phyloP scores from a whole-genome alignment of 1,140 invertebrate genomes.

The Pseudomyrmex sp. region DNA sequence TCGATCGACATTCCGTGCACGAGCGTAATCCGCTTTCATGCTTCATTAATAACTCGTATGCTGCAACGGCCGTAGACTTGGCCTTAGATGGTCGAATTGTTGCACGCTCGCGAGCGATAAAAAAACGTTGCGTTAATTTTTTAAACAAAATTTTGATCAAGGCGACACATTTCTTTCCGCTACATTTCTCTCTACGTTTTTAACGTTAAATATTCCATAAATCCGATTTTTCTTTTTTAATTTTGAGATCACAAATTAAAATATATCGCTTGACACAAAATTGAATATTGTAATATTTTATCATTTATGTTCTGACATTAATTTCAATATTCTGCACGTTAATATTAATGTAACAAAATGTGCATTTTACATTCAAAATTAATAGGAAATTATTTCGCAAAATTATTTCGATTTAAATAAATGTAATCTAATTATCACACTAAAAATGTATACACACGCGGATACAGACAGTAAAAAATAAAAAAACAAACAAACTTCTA shows the following conservation, averaged over 20 bases:
- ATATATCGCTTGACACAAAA: background rate
- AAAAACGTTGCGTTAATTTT: background rate
- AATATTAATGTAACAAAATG: slow-evolving; percentile 23
- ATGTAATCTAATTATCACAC: slow-evolving; percentile 28
- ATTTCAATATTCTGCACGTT: slow-evolving; percentile 22
- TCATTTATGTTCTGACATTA: slow-evolving; percentile 25
- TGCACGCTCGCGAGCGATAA: background rate
- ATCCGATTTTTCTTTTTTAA: background rate
- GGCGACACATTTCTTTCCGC: too few species aligned
- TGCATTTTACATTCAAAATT: slow-evolving; percentile 41
- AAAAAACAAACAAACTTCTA: background rate
- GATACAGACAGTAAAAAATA: too few species aligned
- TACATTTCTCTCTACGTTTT: too few species aligned
- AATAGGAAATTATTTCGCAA: slow-evolving; percentile 50
- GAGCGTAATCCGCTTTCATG: slow-evolving; percentile 20
- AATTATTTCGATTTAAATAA: slow-evolving; percentile 24
- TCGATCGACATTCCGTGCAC: slow-evolving; percentile 12
- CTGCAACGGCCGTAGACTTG: background rate
- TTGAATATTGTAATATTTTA: slow-evolving; percentile 17
- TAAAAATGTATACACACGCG: too few species aligned
- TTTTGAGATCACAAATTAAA: background rate
- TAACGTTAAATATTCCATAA: too few species aligned
- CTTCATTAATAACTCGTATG: slow-evolving; percentile 35
- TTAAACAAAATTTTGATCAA: background rate
- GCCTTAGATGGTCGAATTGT: background rate